These are phyloP conservation scores for Leptodirus hochenwartii DNA, from an alignment of 2,888 invertebrate genomes.

Conservation along the genomic window DNA sequence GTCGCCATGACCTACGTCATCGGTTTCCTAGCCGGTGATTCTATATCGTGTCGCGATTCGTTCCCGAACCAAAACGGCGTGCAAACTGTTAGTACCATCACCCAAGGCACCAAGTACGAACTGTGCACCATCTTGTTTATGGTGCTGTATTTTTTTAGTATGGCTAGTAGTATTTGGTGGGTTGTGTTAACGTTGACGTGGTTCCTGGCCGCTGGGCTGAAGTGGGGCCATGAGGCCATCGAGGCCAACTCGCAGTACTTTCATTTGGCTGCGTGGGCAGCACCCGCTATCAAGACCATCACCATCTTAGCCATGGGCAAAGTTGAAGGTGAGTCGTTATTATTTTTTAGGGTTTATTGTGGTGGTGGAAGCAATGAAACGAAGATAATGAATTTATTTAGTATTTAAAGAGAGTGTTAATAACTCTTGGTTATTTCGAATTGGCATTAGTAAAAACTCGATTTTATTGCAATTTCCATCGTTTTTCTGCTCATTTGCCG, in stretches of 20 bases:
- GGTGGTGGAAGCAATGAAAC: no score
- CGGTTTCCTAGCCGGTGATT: constrained; percentile 67
- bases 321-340: constrained; percentile 62
- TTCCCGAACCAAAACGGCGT: constrained; percentile 53
- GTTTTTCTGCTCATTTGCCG: background rate
- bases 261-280: constrained; percentile 95
- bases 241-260: constrained; percentile 95
- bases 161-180: constrained; percentile 98
- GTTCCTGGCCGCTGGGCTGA: constrained; percentile 90
- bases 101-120: constrained; percentile 72
- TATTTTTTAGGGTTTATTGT: constrained; percentile 6
- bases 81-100: constrained; percentile 65
- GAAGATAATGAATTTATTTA: no score
- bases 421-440: background rate
- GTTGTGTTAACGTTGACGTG: constrained; percentile 88
- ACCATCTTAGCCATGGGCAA: constrained; percentile 88
- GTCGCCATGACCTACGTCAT: constrained; percentile 84
- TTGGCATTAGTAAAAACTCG: background rate
- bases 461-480: constrained; percentile 1
- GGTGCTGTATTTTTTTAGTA: constrained; percentile 89
- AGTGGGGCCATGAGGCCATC: constrained; percentile 97
- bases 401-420: no score
- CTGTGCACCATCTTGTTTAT: constrained; percentile 88
- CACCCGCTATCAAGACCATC: constrained; percentile 90
- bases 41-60: constrained; percentile 67